Evolutionary conservation across 1,140 invertebrate species (phyloP).

Genomic region (Acromyrmex echinatior): DNA sequence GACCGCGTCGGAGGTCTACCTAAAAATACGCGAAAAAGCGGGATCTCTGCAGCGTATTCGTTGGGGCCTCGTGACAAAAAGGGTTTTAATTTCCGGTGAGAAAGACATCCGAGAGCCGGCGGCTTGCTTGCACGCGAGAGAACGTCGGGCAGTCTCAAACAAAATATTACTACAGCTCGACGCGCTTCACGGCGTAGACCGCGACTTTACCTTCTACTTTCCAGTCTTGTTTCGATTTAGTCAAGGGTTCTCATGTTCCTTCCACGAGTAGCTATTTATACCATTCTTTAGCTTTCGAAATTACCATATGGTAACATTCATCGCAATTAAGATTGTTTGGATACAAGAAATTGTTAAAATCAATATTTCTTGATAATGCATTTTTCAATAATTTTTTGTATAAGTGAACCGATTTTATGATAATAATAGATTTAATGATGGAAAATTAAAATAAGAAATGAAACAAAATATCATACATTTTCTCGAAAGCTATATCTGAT

Average conservation of each 20-base stretch:
- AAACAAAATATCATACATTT: not conserved
- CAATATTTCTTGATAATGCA: not conserved
- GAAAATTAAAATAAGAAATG: not conserved
- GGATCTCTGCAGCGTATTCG: conserved; percentile 40
- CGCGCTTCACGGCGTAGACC: conserved; percentile 65
- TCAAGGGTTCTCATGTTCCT: conserved; percentile 33
- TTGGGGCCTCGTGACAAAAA: conserved; percentile 74
- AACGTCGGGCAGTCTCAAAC: conserved; percentile 75
- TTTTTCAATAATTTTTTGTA: not conserved
- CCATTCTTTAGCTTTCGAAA: not conserved
- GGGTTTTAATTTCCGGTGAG: conserved; percentile 84
- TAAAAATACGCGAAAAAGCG: conserved; percentile 61
- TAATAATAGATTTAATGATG: not conserved
- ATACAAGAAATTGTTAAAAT: not conserved
- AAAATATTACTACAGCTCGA: conserved; percentile 80
- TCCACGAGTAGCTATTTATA: not conserved
- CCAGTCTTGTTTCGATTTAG: conserved; percentile 50
- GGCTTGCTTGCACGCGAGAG: conserved; percentile 33
- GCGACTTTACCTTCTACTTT: conserved; percentile 48
- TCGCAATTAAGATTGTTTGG: not conserved
- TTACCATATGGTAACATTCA: not conserved
- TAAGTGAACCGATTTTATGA: not conserved
- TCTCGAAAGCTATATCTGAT: not conserved
- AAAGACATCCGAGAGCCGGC: conserved; percentile 79
- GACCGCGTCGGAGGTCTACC: conserved; percentile 27